These are phyloP conservation scores for Buphagus erythrorhynchus DNA, from an alignment of 2,797 vertebrate species.

Conservation along the genomic window DNA sequence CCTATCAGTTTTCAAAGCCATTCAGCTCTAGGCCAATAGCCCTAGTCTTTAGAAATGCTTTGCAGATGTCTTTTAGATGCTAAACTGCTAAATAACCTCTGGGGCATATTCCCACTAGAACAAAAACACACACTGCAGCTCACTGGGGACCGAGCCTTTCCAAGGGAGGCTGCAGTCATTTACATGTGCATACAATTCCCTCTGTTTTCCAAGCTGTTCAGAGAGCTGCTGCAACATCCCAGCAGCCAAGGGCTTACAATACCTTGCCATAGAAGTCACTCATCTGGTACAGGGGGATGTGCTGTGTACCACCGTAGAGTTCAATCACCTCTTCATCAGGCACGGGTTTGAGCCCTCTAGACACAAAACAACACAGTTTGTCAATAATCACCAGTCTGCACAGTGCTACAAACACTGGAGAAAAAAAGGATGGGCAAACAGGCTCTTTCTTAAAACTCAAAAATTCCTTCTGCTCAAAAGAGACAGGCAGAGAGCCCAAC, in stretches of 20 bases:
- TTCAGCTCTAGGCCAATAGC: conserved; percentile 15
- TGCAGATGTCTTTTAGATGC: conserved; percentile 35
- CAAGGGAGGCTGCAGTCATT: neutral
- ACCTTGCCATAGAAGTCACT: conserved; percentile 87
- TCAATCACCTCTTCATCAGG: conserved; percentile 82
- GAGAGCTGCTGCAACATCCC: neutral
- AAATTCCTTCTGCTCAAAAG: neutral
- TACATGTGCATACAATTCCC: neutral
- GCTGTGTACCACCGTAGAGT: conserved; percentile 82
- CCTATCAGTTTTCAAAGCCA: neutral
- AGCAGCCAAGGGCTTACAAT: conserved; percentile 2
- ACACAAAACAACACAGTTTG: neutral
- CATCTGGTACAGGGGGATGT: conserved; percentile 84
- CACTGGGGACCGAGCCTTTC: neutral
- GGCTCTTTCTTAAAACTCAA: neutral
- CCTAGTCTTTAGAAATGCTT: neutral
- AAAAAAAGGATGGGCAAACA: neutral
- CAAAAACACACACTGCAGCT: conserved; percentile 26
- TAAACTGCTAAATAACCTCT: conserved; percentile 59
- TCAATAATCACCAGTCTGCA: neutral
- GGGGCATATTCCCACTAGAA: conserved; percentile 48
- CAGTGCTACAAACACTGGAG: neutral
- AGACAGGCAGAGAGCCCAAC: neutral
- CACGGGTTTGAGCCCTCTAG: conserved; percentile 82
- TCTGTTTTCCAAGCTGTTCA: neutral